Conservation (phyloP, 2,888 invertebrate species). For the Panopea generosa region DNA sequence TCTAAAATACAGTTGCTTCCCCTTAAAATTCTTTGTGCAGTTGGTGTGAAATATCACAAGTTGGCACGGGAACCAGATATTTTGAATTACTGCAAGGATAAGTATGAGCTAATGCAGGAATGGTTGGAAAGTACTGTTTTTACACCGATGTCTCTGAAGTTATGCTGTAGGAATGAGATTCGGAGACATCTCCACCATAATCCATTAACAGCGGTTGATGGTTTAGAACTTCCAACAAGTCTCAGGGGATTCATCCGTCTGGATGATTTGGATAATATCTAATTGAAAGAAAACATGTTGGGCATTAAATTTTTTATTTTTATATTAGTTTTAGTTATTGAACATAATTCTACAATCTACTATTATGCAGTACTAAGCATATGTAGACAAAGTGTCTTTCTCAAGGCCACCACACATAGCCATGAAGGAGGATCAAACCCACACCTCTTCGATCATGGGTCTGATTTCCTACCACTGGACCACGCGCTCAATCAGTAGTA, state of each 20-base stretch:
- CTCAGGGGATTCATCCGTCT: constrained; percentile 26
- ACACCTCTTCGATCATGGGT: too few relatives aligned
- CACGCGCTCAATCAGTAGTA: too few relatives aligned
- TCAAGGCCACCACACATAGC: too few relatives aligned
- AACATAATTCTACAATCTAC: too few relatives aligned
- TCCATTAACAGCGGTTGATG: constrained; percentile 8
- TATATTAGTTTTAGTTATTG: too few relatives aligned
- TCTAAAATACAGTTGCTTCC: constrained; percentile 40
- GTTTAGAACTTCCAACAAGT: constrained; percentile 25
- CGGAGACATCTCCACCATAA: constrained; percentile 16
- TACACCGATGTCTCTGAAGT: constrained; percentile 41
- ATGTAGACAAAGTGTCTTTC: too few relatives aligned
- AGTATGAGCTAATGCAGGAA: constrained; percentile 16
- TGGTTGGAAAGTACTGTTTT: constrained; percentile 27
- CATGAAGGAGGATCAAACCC: too few relatives aligned
- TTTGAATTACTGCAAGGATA: constrained; percentile 18
- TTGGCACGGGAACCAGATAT: constrained; percentile 42
- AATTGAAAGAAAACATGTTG: too few relatives aligned
- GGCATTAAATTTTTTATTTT: too few relatives aligned
- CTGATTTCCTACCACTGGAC: too few relatives aligned
- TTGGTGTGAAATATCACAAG: constrained; percentile 44
- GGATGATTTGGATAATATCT: constrained; percentile 21
- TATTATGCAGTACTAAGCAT: too few relatives aligned
- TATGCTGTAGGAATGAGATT: constrained; percentile 24
- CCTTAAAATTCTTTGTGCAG: constrained; percentile 43